Evolutionary conservation across 1,140 invertebrate species (phyloP).

Genomic region (Drosophila pectinifera): DNA sequence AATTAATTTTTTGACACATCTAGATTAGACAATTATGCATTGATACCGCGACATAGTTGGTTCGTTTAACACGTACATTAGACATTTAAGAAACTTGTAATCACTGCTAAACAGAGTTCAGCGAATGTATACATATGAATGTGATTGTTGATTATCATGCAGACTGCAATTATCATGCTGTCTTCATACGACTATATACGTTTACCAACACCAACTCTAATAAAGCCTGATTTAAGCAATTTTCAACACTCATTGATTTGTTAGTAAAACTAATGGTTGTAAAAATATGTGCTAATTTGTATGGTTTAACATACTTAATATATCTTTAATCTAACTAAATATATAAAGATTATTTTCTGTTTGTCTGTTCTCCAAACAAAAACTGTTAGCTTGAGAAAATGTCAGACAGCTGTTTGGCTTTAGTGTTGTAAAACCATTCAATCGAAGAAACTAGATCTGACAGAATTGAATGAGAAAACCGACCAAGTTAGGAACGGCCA

Average conservation of each 20-base stretch:
- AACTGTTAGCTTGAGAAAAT: background rate
- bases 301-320: too few relatives aligned
- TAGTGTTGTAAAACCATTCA: background rate
- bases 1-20: too few relatives aligned
- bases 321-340: background rate
- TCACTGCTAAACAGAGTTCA: background rate
- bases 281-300: too few relatives aligned
- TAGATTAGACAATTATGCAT: background rate
- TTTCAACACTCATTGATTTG: too few relatives aligned
- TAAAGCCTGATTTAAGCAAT: too few relatives aligned
- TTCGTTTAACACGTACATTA: background rate
- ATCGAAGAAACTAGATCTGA: background rate
- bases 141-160: background rate
- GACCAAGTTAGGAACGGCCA: background rate
- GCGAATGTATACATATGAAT: background rate
- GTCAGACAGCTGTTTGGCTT: slow-evolving; percentile 7
- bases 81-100: background rate
- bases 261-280: too few relatives aligned
- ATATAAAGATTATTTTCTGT: background rate
- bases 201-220: slow-evolving; percentile 8
- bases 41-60: background rate
- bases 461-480: background rate
- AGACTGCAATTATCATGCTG: background rate
- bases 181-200: background rate
- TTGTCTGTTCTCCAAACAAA: background rate